phyloP scores from a whole-genome alignment of 1,140 invertebrate genomes.

The Bombus balteatus region DNA sequence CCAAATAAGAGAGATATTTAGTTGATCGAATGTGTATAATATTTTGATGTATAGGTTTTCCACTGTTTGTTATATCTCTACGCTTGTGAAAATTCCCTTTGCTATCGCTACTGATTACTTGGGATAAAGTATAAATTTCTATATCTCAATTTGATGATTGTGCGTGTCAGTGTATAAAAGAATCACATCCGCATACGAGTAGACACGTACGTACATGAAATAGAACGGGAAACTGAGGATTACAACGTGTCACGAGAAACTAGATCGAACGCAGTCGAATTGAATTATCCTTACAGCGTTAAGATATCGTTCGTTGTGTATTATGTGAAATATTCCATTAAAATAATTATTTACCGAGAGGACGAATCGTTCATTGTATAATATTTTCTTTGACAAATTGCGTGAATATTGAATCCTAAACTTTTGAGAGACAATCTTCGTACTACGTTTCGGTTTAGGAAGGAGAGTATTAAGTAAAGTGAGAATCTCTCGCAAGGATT shows the following conservation, averaged over 20 bases:
- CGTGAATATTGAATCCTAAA: not conserved
- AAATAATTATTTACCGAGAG: not conserved
- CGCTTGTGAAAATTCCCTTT: not conserved
- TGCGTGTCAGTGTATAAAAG: not conserved
- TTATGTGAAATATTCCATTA: conserved; percentile 34
- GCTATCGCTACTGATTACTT: not conserved
- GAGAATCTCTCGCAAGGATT: conserved; percentile 3
- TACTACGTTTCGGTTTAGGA: not conserved
- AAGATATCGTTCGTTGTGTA: conserved; percentile 60
- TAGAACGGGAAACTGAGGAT: conserved; percentile 55
- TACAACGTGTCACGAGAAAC: conserved; percentile 60
- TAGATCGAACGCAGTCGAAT: conserved; percentile 74
- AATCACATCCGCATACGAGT: not conserved
- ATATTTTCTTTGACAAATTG: not conserved
- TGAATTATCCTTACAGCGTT: conserved; percentile 76
- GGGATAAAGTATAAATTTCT: not conserved
- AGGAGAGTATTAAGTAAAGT: not conserved
- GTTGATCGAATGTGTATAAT: not conserved
- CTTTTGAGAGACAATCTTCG: not conserved
- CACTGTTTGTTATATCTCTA: not conserved
- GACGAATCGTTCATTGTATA: not conserved
- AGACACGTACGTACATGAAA: conserved; percentile 40
- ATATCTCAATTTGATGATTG: not conserved
- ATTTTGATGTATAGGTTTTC: too few species aligned
- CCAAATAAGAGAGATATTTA: conserved; percentile 8